Conservation (phyloP, 2,113 vertebrate species). For the Halichoerus grypus region DNA sequence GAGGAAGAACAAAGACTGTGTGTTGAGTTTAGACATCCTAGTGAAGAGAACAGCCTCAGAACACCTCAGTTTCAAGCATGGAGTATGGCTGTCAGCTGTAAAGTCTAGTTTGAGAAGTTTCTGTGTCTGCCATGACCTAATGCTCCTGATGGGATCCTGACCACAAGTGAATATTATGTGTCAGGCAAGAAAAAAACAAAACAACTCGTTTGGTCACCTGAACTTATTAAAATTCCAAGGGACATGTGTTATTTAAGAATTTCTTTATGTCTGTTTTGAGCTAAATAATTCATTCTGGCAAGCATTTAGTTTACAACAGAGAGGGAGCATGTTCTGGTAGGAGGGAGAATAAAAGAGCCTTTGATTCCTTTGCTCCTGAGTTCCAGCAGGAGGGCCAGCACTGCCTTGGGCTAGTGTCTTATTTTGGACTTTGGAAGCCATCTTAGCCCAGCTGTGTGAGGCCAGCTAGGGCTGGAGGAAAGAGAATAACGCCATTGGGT, state of each 20-base stretch:
- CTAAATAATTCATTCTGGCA: constrained; percentile 79
- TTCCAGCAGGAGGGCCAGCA: constrained; percentile 56
- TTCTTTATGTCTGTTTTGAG: constrained; percentile 74
- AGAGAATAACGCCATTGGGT: constrained; percentile 32
- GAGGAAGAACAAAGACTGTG: neutral
- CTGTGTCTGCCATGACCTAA: neutral
- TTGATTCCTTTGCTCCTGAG: constrained; percentile 70
- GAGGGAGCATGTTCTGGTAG: constrained; percentile 72
- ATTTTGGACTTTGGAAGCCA: constrained; percentile 77
- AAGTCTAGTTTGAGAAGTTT: neutral
- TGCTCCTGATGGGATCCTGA: neutral
- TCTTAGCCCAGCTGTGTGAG: constrained; percentile 77
- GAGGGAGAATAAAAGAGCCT: constrained; percentile 78
- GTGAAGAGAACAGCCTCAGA: neutral
- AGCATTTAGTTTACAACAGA: constrained; percentile 63
- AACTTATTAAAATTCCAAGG: constrained; percentile 68
- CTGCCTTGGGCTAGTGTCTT: constrained; percentile 72
- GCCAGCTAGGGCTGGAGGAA: constrained; percentile 56
- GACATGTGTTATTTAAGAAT: constrained; percentile 67
- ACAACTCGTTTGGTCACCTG: constrained; percentile 69
- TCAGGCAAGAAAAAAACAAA: constrained; percentile 18
- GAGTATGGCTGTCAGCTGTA: neutral
- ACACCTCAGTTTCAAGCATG: neutral
- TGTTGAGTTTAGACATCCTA: neutral
- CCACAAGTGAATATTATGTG: constrained; percentile 26